phyloP scores from a whole-genome alignment of 2,113 vertebrate species.

The Rhipidura dahli region DNA sequence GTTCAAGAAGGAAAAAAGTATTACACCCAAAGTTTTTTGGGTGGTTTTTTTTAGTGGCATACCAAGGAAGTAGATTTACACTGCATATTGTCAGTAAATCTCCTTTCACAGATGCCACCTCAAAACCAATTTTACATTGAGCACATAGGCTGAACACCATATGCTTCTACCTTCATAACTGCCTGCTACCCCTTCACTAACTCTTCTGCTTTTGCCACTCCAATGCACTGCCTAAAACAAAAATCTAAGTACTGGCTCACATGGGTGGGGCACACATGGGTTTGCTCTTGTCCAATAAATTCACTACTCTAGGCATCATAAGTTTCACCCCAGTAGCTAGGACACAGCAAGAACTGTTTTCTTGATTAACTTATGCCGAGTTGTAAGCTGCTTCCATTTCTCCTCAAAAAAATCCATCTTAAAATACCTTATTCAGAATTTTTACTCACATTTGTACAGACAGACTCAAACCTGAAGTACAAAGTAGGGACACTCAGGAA shows the following conservation, averaged over 20 bases:
- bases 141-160: not conserved
- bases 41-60: not conserved
- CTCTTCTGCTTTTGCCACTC: not conserved
- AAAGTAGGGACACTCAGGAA: not conserved
- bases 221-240: not conserved
- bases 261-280: not conserved
- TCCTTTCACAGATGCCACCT: not conserved
- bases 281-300: constrained; percentile 6
- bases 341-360: not conserved
- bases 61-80: not conserved
- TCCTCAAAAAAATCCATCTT: not conserved
- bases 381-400: not conserved
- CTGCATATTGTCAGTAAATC: not conserved
- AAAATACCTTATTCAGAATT: not conserved
- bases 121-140: not conserved
- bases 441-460: not conserved
- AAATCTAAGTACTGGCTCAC: not conserved
- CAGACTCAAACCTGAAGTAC: not conserved
- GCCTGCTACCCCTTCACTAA: not conserved
- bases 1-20: not conserved
- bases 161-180: not conserved
- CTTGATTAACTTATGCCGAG: not conserved
- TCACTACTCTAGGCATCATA: not conserved
- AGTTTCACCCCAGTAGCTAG: not conserved
- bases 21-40: not conserved